Conservation (phyloP, 2,797 vertebrate species). For the Galago senegalensis region DNA sequence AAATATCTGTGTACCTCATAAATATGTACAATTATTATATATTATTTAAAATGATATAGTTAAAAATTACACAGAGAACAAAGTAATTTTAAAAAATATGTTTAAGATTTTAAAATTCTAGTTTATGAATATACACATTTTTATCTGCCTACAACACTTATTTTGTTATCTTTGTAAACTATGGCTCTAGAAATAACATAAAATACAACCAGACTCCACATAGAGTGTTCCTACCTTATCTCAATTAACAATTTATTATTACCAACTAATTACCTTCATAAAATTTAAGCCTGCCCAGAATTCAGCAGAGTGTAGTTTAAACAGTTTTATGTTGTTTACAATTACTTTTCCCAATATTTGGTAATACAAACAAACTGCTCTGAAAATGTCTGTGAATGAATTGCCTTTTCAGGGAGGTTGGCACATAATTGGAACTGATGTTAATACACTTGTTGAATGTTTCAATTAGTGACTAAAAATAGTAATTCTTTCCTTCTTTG, state of each 20-base stretch:
- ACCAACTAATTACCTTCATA: not conserved
- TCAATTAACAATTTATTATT: not conserved
- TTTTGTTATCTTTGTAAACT: not conserved
- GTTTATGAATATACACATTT: not conserved
- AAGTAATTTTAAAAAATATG: not conserved
- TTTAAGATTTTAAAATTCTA: not conserved
- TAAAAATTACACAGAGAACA: not conserved
- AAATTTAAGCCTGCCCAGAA: not conserved
- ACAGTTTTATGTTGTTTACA: not conserved
- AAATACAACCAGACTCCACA: not conserved
- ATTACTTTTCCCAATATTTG: not conserved
- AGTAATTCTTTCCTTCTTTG: not conserved
- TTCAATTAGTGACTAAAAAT: not conserved
- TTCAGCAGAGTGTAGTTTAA: not conserved
- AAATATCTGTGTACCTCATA: not conserved
- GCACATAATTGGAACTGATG: not conserved
- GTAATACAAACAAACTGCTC: not conserved
- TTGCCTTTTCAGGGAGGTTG: not conserved
- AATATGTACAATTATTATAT: not conserved
- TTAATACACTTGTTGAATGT: not conserved
- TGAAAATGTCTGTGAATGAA: not conserved
- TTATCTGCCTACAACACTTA: not conserved
- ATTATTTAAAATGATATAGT: not conserved
- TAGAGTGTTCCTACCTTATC: not conserved
- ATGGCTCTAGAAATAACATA: not conserved